Percentiles rank a stretch among this genome's conserved stretches.
These are phyloP conservation scores for Lethenteron reissneri DNA, from an alignment of 2,113 vertebrate species.

Conservation along the genomic window DNA sequence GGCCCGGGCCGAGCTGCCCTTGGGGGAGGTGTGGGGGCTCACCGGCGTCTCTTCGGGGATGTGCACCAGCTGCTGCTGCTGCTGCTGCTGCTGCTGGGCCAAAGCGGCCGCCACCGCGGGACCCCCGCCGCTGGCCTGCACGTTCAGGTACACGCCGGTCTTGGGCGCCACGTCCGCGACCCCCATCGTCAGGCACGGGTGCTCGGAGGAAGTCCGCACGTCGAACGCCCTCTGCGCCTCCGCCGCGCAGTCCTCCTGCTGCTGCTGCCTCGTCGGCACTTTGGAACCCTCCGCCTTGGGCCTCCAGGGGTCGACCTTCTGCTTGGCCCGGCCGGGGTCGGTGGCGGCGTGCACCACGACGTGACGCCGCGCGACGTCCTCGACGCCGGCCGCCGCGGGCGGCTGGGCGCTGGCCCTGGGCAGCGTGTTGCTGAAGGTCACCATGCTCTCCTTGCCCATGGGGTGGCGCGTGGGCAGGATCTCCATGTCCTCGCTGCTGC, in stretches of 20 bases:
- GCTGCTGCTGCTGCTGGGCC: neutral
- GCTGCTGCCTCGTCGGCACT: constrained; percentile 19
- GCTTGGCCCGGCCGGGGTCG: constrained; percentile 77
- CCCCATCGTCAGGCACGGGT: constrained; percentile 45
- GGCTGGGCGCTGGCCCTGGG: constrained; percentile 42
- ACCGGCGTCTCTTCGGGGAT: constrained; percentile 90
- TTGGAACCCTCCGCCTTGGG: constrained; percentile 67
- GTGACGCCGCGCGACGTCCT: constrained; percentile 51
- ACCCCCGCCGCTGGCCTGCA: constrained; percentile 37
- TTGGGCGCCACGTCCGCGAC: constrained; percentile 33
- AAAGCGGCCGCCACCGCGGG: constrained; percentile 28
- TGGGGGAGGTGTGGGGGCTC: constrained; percentile 38
- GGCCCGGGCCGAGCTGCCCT: constrained; percentile 38
- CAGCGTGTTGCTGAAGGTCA: constrained; percentile 87
- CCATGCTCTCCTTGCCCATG: constrained; percentile 70
- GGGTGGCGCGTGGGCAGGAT: constrained; percentile 60
- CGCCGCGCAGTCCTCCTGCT: no score
- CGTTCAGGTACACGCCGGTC: constrained; percentile 39
- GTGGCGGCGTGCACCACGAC: constrained; percentile 66
- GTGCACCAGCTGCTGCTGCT: constrained; percentile 53
- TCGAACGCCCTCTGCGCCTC: neutral
- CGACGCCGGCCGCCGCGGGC: constrained; percentile 34
- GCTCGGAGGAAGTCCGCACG: neutral
- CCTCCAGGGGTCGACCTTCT: constrained; percentile 89
- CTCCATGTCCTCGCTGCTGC: constrained; percentile 64